A percentile compares a stretch with the other conserved stretches of the same genome.
Conservation (phyloP, 2,113 vertebrate genomes). For the Choloepus hoffmanni region DNA sequence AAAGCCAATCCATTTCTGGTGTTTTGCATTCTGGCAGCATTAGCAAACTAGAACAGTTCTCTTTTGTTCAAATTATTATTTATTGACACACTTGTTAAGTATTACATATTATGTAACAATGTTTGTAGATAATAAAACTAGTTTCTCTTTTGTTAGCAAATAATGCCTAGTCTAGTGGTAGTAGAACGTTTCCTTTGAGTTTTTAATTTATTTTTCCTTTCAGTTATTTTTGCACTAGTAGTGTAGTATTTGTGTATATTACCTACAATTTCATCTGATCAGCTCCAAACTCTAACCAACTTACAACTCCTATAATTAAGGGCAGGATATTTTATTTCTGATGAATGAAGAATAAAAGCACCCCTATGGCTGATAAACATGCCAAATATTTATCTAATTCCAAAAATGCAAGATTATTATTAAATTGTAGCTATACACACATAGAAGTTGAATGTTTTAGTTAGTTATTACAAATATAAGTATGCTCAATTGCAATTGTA, state of each 20-base stretch:
- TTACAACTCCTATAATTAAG: neutral
- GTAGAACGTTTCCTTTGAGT: neutral
- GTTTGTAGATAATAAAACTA: neutral
- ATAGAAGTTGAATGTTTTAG: neutral
- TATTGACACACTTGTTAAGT: neutral
- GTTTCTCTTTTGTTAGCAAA: neutral
- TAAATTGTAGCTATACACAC: neutral
- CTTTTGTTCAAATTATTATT: slow-evolving; percentile 1
- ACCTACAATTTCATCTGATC: neutral
- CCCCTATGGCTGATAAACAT: neutral
- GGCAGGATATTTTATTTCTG: neutral
- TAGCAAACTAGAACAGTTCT: neutral
- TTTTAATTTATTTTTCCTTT: neutral
- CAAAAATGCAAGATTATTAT: neutral
- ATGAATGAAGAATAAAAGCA: neutral
- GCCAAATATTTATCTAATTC: neutral
- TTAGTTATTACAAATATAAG: slow-evolving; percentile 2
- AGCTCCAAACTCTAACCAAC: neutral
- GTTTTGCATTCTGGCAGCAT: no score
- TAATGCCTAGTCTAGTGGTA: neutral
- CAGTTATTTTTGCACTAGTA: no score
- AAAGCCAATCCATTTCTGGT: no score
- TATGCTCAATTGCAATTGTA: neutral
- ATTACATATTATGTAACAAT: neutral
- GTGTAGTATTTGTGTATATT: neutral